A percentile compares a stretch with the other conserved stretches of the same genome.
Evolutionary conservation across 92 coral and sea anemone species (phyloP).

Genomic region (Palythoa heliodiscus): DNA sequence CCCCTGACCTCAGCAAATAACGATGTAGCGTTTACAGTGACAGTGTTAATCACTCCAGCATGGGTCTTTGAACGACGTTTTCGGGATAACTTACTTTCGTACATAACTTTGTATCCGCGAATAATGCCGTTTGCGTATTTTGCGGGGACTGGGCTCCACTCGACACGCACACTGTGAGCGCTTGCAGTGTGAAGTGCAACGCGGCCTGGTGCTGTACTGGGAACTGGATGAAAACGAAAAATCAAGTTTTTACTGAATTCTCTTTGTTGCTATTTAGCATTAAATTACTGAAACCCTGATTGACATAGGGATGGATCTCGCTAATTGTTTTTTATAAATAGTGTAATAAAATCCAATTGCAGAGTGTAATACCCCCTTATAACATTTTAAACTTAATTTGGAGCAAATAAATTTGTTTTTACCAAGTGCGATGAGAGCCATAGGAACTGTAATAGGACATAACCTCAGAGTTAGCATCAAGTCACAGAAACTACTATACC

Average conservation of each 20-base stretch:
- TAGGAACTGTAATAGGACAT: no score
- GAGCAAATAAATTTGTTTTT: no score
- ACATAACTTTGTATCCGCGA: slow-evolving; percentile 53
- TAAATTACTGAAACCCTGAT: no score
- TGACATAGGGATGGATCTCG: no score
- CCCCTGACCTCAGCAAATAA: slow-evolving; percentile 68
- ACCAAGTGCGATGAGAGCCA: no score
- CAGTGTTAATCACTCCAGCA: slow-evolving; percentile 60
- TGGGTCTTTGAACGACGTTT: slow-evolving; percentile 26
- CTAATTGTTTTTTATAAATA: no score
- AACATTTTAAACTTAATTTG: no score
- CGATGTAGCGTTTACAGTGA: slow-evolving; percentile 63
- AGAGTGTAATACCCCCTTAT: no score
- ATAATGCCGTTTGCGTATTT: slow-evolving; percentile 49
- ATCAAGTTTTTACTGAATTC: background rate
- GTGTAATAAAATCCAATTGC: no score
- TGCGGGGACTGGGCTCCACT: slow-evolving; percentile 50
- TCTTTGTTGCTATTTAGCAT: no score
- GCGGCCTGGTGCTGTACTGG: slow-evolving; percentile 50
- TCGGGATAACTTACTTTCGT: slow-evolving; percentile 17
- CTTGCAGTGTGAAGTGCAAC: slow-evolving; percentile 13
- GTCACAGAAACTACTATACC: slow-evolving; percentile 39
- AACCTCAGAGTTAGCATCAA: background rate
- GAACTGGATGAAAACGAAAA: slow-evolving; percentile 18
- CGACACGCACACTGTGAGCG: slow-evolving; percentile 30